Base-by-base conservation (phyloP, 2,888 invertebrate species). In the Drosophila merina region DNA sequence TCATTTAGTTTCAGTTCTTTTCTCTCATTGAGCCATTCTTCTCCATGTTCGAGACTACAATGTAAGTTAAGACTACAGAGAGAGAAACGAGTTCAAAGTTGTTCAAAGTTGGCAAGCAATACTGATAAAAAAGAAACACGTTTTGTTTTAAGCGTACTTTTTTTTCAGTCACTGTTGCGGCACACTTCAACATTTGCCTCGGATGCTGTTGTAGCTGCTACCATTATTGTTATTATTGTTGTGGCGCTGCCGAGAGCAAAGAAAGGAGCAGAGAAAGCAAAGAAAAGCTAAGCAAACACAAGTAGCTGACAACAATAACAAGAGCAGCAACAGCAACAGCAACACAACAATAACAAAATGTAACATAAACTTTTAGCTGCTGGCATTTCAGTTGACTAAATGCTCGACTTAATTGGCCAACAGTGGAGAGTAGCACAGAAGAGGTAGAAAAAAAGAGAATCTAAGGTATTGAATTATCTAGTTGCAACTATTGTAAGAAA, bases 321-420 rank as follows among this genome's bases (percentile, higher is more conserved):
- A 45, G 44, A 55, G 50, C 68, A 47, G 30, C 68, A 60, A 20
- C 36, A 47, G 30, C 68, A 60, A 20, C 36, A 64, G 48, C 40
- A 70, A 47, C 40, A 36, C 52, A 74, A 58, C 63, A 73, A 33
- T 56, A 75, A 63, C 72, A 60, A 69, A 59, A 50, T 78, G 76
- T 76, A 80, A 72, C 59, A 72, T 67, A 66, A 70, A 74, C 68
- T 76, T 64, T 64, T 44, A 54, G 64, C 72, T 70, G 66, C 14
- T 33, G 50, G 81, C 71, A 69, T 55, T 76, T 84, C 52, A 71
- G 84, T 76, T 70, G 84, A 80, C 78, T 81, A 71, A 72, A 60
- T 74, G 74, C 83, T 80, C 72, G 58, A 71, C 72, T 77, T 79
- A 83, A 79, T 83, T 77, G 80, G 74, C 83, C 25, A 68, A 49